Evolutionary conservation across 92 coral and sea anemone species (phyloP).

Genomic region (Heliopora coerulea): DNA sequence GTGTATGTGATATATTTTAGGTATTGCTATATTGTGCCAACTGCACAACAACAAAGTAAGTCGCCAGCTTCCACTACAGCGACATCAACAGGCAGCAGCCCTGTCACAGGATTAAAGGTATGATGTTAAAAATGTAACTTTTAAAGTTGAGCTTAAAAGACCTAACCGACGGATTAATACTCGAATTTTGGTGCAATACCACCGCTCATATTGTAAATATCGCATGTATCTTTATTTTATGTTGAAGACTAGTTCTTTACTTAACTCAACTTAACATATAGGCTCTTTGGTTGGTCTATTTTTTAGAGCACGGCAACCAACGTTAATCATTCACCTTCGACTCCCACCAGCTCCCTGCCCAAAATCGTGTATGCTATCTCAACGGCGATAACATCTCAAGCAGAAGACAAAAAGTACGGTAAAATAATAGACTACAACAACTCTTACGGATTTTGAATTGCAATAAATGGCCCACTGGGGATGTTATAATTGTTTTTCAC

Average conservation of each 20-base stretch:
- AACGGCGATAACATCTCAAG: conserved; percentile 7
- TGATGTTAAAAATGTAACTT: background rate
- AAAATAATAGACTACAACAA: too few relatives aligned
- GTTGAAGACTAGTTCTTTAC: too few relatives aligned
- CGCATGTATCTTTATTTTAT: too few relatives aligned
- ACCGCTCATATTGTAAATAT: too few relatives aligned
- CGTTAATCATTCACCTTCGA: background rate
- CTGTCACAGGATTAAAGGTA: background rate
- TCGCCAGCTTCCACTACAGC: background rate
- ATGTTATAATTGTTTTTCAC: too few relatives aligned
- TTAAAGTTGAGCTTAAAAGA: too few relatives aligned
- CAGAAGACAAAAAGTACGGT: conserved; percentile 12
- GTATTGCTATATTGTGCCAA: background rate
- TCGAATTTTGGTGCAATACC: too few relatives aligned
- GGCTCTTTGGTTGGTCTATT: too few relatives aligned
- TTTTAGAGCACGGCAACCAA: background rate
- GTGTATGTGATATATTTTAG: background rate
- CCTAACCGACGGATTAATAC: too few relatives aligned
- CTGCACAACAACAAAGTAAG: background rate
- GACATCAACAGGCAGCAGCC: background rate
- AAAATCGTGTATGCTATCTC: conserved; percentile 7
- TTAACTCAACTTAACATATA: too few relatives aligned
- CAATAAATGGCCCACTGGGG: too few relatives aligned
- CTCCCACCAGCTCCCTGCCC: conserved; percentile 9
- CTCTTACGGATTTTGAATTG: too few relatives aligned